Evolutionary conservation across 2,113 vertebrate species (phyloP).

Genomic region (Myodes glareolus): DNA sequence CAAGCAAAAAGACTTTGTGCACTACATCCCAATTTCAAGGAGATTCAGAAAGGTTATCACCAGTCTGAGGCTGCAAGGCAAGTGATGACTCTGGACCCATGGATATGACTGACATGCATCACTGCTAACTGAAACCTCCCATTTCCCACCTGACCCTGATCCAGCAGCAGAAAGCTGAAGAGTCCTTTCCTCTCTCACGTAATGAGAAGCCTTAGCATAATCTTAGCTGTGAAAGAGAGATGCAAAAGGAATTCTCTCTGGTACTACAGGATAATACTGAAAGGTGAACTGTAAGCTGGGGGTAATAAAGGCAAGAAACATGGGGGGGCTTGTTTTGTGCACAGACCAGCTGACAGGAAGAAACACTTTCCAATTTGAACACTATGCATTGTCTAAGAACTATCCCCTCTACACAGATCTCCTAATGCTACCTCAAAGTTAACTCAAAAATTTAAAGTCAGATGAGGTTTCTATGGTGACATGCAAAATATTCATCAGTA

Average conservation of each 20-base stretch:
- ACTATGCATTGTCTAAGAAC: not conserved
- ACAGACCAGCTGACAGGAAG: not conserved
- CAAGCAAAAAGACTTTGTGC: not conserved
- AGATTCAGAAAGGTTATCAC: not conserved
- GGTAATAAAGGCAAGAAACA: conserved; percentile 20
- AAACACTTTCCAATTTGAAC: not conserved
- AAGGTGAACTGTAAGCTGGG: not conserved
- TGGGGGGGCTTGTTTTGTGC: not conserved
- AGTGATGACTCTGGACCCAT: not conserved
- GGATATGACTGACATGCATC: not conserved
- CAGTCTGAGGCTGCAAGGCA: not conserved
- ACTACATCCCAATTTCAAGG: not conserved
- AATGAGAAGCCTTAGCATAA: not conserved
- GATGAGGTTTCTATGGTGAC: too few species aligned
- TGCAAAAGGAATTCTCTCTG: not conserved
- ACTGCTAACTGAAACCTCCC: not conserved
- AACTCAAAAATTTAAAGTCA: not conserved
- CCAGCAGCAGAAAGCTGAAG: not conserved
- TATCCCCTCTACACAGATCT: not conserved
- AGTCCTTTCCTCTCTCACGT: not conserved
- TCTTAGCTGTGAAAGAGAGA: not conserved
- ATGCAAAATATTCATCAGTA: too few species aligned
- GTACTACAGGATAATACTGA: not conserved
- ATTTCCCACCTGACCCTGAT: not conserved
- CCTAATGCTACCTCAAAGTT: not conserved